Percentiles rank a stretch among this genome's conserved stretches.
Conservation (phyloP, 2,797 vertebrate species). For the Anas capensis region DNA sequence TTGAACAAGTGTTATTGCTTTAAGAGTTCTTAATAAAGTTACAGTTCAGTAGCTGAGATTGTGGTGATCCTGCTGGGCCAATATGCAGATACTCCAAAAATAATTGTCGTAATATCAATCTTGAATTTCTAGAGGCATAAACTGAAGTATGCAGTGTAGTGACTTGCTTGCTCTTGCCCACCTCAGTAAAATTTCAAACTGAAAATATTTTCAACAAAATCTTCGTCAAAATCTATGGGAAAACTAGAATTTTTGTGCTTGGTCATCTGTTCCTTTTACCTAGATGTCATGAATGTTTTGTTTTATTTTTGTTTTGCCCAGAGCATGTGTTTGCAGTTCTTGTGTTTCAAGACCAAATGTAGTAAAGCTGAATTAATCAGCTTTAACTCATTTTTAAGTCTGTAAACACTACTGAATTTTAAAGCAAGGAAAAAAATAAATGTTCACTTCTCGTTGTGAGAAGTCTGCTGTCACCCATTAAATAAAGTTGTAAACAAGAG, state of each 20-base stretch:
- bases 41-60: not conserved
- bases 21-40: not conserved
- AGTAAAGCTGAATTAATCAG: not conserved
- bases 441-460: not conserved
- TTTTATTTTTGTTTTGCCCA: not conserved
- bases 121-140: not conserved
- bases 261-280: not conserved
- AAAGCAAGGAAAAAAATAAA: not conserved
- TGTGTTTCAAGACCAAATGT: not conserved
- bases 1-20: not conserved
- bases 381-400: not conserved
- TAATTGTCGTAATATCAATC: accelerated
- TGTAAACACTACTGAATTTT: not conserved
- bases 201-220: not conserved
- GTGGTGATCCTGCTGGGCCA: not conserved
- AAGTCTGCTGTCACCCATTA: not conserved
- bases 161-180: not conserved
- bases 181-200: not conserved
- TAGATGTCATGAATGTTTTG: not conserved
- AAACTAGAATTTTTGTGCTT: not conserved
- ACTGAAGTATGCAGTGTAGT: not conserved
- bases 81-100: not conserved
- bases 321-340: not conserved
- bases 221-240: not conserved
- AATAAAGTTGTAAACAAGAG: not conserved